A percentile compares a stretch with the other conserved stretches of the same genome.
These are phyloP conservation scores for Pitta sordida DNA, from an alignment of 2,113 vertebrate genomes.

Conservation along the genomic window DNA sequence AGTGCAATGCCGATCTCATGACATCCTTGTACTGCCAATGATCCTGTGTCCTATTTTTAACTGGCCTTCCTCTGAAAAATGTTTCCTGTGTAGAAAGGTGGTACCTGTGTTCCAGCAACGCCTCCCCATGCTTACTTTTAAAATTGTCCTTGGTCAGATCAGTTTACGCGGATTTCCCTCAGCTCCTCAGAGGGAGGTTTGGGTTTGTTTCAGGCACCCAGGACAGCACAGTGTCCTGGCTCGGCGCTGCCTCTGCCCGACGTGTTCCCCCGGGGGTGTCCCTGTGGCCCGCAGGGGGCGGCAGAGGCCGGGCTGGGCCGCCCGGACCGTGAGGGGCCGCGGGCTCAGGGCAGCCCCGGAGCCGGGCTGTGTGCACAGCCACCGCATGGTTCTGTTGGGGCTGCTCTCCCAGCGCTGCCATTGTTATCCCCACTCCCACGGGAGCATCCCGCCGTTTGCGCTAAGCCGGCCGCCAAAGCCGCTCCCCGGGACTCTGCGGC, in stretches of 20 bases:
- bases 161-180: not conserved
- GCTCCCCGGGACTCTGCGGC: not conserved
- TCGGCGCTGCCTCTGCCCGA: not conserved
- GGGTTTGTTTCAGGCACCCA: not conserved
- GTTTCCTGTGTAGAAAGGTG: not conserved
- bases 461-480: not conserved
- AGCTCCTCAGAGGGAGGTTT: too few relatives aligned
- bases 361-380: too few relatives aligned
- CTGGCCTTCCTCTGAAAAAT: not conserved
- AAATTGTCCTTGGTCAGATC: not conserved
- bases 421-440: not conserved
- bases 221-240: not conserved
- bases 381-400: too few relatives aligned
- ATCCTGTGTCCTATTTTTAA: not conserved
- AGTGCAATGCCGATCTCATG: accelerated
- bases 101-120: not conserved
- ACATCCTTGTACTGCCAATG: not conserved
- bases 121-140: accelerated
- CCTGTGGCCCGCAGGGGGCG: not conserved
- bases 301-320: too few relatives aligned
- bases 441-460: not conserved
- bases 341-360: too few relatives aligned
- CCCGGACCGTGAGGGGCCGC: too few relatives aligned
- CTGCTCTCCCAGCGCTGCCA: accelerated
- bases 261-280: accelerated